Percentiles rank a stretch among this genome's conserved stretches.
These are phyloP conservation scores for Chrysodeixis includens DNA, from an alignment of 2,888 invertebrate genomes.

Conservation along the genomic window DNA sequence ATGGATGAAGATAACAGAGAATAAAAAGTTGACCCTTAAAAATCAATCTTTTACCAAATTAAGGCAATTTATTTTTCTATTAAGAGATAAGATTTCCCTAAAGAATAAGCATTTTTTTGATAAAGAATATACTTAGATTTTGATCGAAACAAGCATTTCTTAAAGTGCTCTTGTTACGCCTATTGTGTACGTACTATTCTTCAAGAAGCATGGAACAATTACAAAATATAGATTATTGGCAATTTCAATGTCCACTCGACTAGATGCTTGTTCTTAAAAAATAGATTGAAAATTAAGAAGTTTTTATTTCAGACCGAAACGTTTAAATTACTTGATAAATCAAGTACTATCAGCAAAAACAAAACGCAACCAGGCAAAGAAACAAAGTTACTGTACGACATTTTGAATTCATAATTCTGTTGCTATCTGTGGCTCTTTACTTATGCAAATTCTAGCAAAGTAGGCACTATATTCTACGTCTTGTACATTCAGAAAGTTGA, in stretches of 20 bases:
- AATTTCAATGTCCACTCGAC: no score
- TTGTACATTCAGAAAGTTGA: constrained; percentile 1
- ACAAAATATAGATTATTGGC: no score
- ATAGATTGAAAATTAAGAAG: no score
- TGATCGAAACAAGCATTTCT: no score
- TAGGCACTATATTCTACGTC: constrained; percentile 4
- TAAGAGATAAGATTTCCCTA: not conserved
- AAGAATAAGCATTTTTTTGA: not conserved
- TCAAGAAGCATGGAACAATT: no score
- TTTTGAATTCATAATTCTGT: constrained; percentile 8
- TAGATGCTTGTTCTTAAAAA: no score
- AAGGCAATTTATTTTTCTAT: not conserved
- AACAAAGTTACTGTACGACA: not conserved
- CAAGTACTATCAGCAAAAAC: not conserved
- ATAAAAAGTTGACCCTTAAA: not conserved
- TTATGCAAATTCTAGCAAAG: constrained; percentile 28
- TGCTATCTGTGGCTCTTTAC: constrained; percentile 7
- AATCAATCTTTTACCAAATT: not conserved
- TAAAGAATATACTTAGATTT: not conserved
- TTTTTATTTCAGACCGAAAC: no score
- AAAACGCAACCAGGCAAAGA: not conserved
- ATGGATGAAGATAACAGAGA: not conserved
- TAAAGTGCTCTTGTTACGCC: no score
- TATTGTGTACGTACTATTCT: no score
- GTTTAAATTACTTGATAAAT: no score